Evolutionary conservation across 1,140 invertebrate genomes (phyloP).

Genomic region (Chironomus striatipennis): DNA sequence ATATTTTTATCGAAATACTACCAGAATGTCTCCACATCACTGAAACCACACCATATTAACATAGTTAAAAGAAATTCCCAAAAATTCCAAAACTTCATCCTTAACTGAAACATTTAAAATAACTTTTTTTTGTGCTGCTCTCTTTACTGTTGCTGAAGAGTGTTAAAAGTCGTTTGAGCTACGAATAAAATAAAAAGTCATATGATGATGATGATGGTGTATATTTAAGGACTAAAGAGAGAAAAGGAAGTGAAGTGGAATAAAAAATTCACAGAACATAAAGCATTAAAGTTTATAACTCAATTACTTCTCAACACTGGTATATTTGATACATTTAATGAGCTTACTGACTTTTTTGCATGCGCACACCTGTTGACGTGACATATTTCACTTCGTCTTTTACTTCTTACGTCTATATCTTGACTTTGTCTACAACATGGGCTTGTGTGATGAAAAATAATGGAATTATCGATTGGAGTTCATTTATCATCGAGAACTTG

Average conservation of each 20-base stretch:
- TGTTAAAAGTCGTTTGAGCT: background rate
- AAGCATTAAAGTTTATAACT: constrained; percentile 21
- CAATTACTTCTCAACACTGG: background rate
- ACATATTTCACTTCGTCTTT: background rate
- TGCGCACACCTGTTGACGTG: constrained; percentile 21
- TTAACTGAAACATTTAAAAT: background rate
- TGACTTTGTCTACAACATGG: no score
- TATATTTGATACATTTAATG: background rate
- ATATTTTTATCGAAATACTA: no score
- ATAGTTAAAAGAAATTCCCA: background rate
- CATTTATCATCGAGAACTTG: no score
- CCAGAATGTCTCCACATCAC: no score
- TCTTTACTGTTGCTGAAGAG: background rate
- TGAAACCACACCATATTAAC: no score
- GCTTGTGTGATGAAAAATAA: no score
- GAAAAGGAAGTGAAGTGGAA: background rate
- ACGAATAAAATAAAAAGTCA: background rate
- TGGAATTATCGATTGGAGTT: no score
- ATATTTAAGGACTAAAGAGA: background rate
- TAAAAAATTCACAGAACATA: constrained; percentile 7
- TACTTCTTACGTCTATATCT: no score
- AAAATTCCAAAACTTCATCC: background rate
- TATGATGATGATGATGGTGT: background rate
- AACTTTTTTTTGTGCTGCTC: background rate
- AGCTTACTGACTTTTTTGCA: constrained; percentile 18